Base-by-base conservation (phyloP, 2,888 invertebrate genomes). In the Drosophila flavopinicola region DNA sequence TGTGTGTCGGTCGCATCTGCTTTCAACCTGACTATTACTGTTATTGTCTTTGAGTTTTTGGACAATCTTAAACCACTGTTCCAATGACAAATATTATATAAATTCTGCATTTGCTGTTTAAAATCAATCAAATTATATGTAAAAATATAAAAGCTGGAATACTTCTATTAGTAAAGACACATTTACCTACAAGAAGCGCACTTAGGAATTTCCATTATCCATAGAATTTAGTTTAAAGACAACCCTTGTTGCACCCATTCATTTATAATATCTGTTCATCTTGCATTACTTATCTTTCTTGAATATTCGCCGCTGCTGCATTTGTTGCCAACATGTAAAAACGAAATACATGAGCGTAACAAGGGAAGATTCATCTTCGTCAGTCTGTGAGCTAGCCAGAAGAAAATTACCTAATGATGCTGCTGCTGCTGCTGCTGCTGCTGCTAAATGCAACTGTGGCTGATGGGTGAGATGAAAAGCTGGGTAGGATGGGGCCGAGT, bases 351-450 rank as follows among this genome's bases (percentile, higher is more conserved):
- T 60, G 32, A 27, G 48, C 44, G 44, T 48, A 56, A 39, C 44
- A 59, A 58, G 52, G 49, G 39, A 59, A 63, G 61, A 83, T 84
- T 85, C 73, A 77, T 83, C 73, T 83, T 85, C 53, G 42, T 82
- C 76, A 72, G 48, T 47, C 11, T 32, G 10, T 15, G 32, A 42
- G 17, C 23, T 35, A 27, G 42, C 58, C 44, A 15, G 23, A 51
- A 20, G n/a, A n/a, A 20, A 51, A 60, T 66, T 25, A 51, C 54
- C 45, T 38, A 20, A 41, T 65, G 42, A 27, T 24, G 17, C 10
- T 33, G 20, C 30, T 53, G n/a, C 23, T n/a, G 47, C 30, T 20
- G 24, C 10, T 13, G 15, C 6, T 6, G 2, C 0, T 4, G 7
- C 5, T 1, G 13, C n/a, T n/a, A n/a, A n/a, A n/a, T n/a, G n/a